These are phyloP conservation scores for Garrulus glandarius DNA, from an alignment of 2,797 vertebrate genomes.

Conservation along the genomic window DNA sequence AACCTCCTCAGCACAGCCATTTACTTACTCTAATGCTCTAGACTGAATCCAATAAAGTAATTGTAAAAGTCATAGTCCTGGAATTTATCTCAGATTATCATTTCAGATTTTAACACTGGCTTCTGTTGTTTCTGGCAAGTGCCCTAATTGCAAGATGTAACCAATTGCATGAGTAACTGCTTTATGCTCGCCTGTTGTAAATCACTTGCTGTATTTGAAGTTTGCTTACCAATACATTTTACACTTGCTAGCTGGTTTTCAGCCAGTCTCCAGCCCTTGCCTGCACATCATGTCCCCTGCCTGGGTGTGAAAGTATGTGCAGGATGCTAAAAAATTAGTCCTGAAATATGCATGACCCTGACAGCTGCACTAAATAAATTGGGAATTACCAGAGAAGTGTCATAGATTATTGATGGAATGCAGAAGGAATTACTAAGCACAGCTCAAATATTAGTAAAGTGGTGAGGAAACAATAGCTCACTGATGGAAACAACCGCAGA, in stretches of 20 bases:
- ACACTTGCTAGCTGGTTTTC: not conserved
- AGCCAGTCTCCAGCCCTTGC: not conserved
- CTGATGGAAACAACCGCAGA: conserved; percentile 2
- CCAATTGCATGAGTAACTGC: not conserved
- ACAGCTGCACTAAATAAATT: not conserved
- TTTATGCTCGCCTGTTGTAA: not conserved
- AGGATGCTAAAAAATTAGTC: not conserved
- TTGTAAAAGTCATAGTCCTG: not conserved
- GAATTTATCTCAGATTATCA: not conserved
- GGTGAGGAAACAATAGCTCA: not conserved
- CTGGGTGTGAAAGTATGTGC: not conserved
- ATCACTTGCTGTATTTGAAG: not conserved
- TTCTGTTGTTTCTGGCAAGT: not conserved
- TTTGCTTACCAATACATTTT: not conserved
- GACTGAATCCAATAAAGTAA: not conserved
- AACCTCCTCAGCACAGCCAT: not conserved
- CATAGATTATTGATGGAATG: not conserved
- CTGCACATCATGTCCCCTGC: not conserved
- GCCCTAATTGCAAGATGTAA: not conserved
- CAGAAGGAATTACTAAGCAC: not conserved
- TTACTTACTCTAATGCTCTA: not conserved
- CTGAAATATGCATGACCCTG: not conserved
- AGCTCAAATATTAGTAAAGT: not conserved
- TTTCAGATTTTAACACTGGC: not conserved
- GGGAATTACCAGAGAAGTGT: conserved; percentile 28